These are phyloP conservation scores for Patella ulyssiponensis DNA, from an alignment of 2,888 invertebrate species.

Conservation along the genomic window DNA sequence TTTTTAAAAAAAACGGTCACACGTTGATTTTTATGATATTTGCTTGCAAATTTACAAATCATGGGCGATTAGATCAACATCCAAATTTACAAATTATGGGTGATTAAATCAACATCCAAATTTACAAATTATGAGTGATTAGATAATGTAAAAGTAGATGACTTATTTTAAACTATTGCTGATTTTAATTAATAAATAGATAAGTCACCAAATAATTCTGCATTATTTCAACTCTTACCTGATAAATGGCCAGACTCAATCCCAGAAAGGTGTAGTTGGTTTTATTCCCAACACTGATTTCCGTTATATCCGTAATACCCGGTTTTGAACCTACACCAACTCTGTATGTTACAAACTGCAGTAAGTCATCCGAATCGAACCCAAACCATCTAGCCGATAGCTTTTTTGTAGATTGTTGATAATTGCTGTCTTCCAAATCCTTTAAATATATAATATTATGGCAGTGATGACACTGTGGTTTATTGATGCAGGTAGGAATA, in stretches of 20 bases:
- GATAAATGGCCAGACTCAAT: slow-evolving; percentile 25
- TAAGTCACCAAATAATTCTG: too few species aligned
- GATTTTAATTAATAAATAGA: too few species aligned
- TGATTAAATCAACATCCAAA: too few species aligned
- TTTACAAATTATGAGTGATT: too few species aligned
- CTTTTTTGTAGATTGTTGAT: slow-evolving; percentile 26
- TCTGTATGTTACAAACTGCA: slow-evolving; percentile 39
- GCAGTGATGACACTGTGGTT: slow-evolving; percentile 24
- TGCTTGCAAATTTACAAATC: too few species aligned
- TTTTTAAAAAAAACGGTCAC: too few species aligned
- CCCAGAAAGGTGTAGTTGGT: slow-evolving; percentile 31
- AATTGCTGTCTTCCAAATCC: slow-evolving; percentile 43
- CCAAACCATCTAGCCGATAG: slow-evolving; percentile 46
- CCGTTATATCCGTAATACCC: slow-evolving; percentile 35
- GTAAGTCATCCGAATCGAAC: slow-evolving; percentile 29
- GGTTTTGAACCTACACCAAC: slow-evolving; percentile 39
- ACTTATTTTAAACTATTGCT: too few species aligned
- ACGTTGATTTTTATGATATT: too few species aligned
- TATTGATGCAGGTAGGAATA: background rate
- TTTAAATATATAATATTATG: slow-evolving; percentile 22
- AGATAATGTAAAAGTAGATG: too few species aligned
- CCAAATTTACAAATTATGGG: too few species aligned
- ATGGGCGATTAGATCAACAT: too few species aligned
- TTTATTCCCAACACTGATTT: slow-evolving; percentile 16
- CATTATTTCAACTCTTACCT: slow-evolving; percentile 20